phyloP scores from a whole-genome alignment of 1,140 invertebrate species.

The Steinernema feltiae region DNA sequence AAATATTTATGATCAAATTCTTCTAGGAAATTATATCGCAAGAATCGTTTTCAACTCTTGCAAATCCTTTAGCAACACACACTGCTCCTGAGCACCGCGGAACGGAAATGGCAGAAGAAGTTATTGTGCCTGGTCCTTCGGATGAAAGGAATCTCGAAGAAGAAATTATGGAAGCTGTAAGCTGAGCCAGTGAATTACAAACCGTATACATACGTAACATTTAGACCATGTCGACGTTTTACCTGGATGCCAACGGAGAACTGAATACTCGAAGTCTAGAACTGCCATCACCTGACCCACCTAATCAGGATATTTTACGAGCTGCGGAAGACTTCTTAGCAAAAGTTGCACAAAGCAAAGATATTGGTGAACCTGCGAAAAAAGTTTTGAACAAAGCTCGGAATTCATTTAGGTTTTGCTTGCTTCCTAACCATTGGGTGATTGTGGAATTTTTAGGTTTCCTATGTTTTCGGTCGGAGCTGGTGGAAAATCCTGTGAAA shows the following conservation, averaged over 20 bases:
- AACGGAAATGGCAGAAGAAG: background rate
- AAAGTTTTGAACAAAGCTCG: conserved; percentile 8
- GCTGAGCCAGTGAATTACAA: background rate
- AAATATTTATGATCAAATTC: background rate
- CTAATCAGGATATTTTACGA: conserved; percentile 15
- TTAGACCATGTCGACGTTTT: conserved; percentile 30
- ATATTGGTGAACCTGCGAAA: conserved; percentile 1
- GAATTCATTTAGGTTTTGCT: background rate
- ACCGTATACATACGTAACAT: background rate
- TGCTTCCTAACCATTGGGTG: background rate
- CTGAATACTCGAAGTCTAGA: conserved; percentile 31
- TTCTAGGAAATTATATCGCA: background rate
- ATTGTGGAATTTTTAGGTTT: conserved; percentile 7
- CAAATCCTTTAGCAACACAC: background rate
- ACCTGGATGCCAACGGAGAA: conserved; percentile 28
- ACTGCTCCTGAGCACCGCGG: background rate
- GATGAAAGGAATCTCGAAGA: conserved; percentile 10
- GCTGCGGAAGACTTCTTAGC: conserved; percentile 3
- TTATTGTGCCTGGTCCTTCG: background rate
- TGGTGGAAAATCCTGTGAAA: background rate
- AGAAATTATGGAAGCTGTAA: background rate
- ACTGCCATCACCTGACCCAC: conserved; percentile 28
- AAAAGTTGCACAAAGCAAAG: background rate
- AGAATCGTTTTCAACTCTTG: background rate
- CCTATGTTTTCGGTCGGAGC: background rate